phyloP scores from a whole-genome alignment of 2,797 vertebrate genomes.

The Pantherophis vulpinus region DNA sequence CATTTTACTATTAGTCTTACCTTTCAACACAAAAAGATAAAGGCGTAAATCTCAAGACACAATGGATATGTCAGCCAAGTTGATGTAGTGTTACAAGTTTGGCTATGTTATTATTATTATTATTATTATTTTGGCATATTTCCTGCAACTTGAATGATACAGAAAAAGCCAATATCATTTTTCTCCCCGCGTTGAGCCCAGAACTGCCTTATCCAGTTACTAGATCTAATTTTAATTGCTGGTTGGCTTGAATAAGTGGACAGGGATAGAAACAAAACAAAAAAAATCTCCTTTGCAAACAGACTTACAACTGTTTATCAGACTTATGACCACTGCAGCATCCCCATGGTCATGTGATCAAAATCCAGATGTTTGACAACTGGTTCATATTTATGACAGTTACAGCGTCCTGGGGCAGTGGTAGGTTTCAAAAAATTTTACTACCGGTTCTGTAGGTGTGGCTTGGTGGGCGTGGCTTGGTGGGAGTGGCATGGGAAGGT shows the following conservation, averaged over 20 bases:
- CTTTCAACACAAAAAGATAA: constrained; percentile 57
- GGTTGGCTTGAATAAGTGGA: background rate
- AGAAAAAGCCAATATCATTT: background rate
- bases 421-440: too few relatives aligned
- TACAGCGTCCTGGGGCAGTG: too few relatives aligned
- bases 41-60: constrained; percentile 54
- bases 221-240: constrained; percentile 6
- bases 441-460: too few relatives aligned
- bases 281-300: background rate
- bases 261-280: background rate
- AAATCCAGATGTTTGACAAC: too few relatives aligned
- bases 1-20: constrained; percentile 60
- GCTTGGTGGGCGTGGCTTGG: too few relatives aligned
- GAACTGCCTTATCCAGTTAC: background rate
- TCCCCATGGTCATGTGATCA: too few relatives aligned
- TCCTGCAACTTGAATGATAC: constrained; percentile 1
- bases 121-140: background rate
- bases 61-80: constrained; percentile 38
- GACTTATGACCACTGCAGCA: background rate
- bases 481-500: too few relatives aligned
- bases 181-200: fast-evolving
- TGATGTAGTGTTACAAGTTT: constrained; percentile 28
- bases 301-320: background rate
- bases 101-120: background rate
- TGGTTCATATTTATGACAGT: too few relatives aligned